A percentile compares a stretch with the other conserved stretches of the same genome.
These are phyloP conservation scores for Drosophila ananassae DNA, from an alignment of 1,140 invertebrate species.

Conservation along the genomic window DNA sequence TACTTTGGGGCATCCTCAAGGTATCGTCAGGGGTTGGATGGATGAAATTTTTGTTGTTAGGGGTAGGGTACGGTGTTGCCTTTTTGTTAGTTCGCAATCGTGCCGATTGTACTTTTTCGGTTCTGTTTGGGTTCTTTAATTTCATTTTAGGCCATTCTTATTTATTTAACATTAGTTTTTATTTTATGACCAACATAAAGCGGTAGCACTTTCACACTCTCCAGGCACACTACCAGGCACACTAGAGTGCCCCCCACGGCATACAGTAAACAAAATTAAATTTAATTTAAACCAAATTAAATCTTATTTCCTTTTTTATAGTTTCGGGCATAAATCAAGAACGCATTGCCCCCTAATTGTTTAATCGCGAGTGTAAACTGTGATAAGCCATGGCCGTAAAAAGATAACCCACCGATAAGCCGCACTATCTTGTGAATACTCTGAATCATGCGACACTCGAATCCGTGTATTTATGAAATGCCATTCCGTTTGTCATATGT, in stretches of 20 bases:
- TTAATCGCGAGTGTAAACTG: constrained; percentile 45
- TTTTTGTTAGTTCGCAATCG: constrained; percentile 41
- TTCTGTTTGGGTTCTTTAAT: constrained; percentile 44
- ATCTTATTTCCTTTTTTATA: constrained; percentile 14
- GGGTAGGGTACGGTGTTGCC: background rate
- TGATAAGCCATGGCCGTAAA: constrained; percentile 30
- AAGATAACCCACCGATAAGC: constrained; percentile 47
- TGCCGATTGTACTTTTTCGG: constrained; percentile 28
- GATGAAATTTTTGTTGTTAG: background rate
- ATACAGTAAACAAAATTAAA: constrained; percentile 36
- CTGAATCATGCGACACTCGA: constrained; percentile 26
- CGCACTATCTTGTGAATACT: constrained; percentile 9
- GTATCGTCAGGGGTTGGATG: constrained; percentile 2
- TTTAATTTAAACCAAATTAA: constrained; percentile 12
- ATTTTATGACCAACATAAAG: constrained; percentile 60
- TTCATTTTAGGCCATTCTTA: constrained; percentile 69
- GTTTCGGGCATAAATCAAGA: constrained; percentile 35
- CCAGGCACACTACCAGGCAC: constrained; percentile 5
- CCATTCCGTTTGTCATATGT: constrained; percentile 16
- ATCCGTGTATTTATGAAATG: background rate
- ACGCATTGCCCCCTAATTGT: constrained; percentile 27
- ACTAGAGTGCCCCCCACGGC: constrained; percentile 2
- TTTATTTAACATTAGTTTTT: constrained; percentile 80
- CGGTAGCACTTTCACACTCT: constrained; percentile 25
- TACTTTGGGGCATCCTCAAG: constrained; percentile 54